A percentile compares a stretch with the other conserved stretches of the same genome.
phyloP scores from a whole-genome alignment of 2,888 invertebrate species.

The Drosophila merina region DNA sequence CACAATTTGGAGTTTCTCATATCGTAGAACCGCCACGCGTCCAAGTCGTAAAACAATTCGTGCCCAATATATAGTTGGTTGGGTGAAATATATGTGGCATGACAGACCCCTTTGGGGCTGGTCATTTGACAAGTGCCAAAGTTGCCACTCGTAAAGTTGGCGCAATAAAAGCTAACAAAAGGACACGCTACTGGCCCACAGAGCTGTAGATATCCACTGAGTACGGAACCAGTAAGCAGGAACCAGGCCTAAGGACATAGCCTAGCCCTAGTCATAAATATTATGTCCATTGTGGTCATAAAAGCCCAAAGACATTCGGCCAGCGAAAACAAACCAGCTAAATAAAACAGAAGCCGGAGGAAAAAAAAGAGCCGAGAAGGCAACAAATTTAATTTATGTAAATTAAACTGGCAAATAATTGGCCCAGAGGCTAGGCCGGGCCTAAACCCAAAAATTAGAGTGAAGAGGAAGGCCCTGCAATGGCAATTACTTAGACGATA shows the following conservation, averaged over 20 bases:
- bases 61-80: slow-evolving; percentile 34
- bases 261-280: slow-evolving; percentile 44
- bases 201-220: not conserved
- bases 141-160: slow-evolving; percentile 59
- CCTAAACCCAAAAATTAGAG: not conserved
- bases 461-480: slow-evolving; percentile 19
- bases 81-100: slow-evolving; percentile 23
- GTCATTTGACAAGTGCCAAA: slow-evolving; percentile 58
- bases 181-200: slow-evolving; percentile 15
- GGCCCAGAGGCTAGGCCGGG: slow-evolving; percentile 30
- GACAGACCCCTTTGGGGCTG: slow-evolving; percentile 47
- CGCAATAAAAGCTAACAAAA: slow-evolving; percentile 48
- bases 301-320: slow-evolving; percentile 44
- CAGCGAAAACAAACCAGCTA: slow-evolving; percentile 29
- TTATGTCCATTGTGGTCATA: slow-evolving; percentile 55
- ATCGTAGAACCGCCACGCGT: slow-evolving; percentile 42
- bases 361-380: slow-evolving; percentile 18
- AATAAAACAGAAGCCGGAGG: slow-evolving; percentile 11
- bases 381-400: slow-evolving; percentile 59
- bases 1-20: slow-evolving; percentile 9
- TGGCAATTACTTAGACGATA: slow-evolving; percentile 73
- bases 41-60: slow-evolving; percentile 51
- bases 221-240: not conserved
- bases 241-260: slow-evolving; percentile 19
- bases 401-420: slow-evolving; percentile 66